These are phyloP conservation scores for Digitonthophagus gazella DNA, from an alignment of 2,888 invertebrate genomes.

Conservation along the genomic window DNA sequence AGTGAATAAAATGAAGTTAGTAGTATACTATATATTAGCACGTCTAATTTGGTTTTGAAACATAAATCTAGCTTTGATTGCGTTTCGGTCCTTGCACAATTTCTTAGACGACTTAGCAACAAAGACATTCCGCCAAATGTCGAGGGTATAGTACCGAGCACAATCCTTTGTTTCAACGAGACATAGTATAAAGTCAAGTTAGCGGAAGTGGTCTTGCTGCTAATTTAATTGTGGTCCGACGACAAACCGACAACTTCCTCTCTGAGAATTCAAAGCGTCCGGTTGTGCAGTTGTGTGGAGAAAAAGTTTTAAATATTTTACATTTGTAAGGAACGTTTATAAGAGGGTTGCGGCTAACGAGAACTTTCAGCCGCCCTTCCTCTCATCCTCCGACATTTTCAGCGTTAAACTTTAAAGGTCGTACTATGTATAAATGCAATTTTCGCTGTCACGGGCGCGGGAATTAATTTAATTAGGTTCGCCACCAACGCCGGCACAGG, in stretches of 20 bases:
- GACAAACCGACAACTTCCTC: background rate
- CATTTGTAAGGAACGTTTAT: background rate
- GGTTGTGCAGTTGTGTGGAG: background rate
- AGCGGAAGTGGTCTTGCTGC: background rate
- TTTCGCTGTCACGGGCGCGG: background rate
- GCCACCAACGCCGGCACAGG: background rate
- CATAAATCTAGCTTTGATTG: background rate
- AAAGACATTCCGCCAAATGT: background rate
- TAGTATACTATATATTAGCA: no score
- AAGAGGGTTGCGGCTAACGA: background rate
- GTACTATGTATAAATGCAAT: background rate
- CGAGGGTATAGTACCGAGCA: background rate
- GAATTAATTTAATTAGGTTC: background rate
- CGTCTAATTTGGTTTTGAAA: background rate
- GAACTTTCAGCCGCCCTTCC: background rate
- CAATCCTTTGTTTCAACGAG: background rate
- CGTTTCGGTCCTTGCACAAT: background rate
- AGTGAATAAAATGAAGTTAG: no score
- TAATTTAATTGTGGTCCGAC: background rate
- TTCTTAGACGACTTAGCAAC: background rate
- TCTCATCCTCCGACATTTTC: background rate
- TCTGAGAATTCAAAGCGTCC: background rate
- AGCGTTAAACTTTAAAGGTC: background rate
- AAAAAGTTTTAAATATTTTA: background rate
- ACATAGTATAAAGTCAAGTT: background rate